Evolutionary conservation across 2,113 vertebrate genomes (phyloP), one percentile per base, ranked within the genome.

Genomic region (Oreochromis niloticus): DNA sequence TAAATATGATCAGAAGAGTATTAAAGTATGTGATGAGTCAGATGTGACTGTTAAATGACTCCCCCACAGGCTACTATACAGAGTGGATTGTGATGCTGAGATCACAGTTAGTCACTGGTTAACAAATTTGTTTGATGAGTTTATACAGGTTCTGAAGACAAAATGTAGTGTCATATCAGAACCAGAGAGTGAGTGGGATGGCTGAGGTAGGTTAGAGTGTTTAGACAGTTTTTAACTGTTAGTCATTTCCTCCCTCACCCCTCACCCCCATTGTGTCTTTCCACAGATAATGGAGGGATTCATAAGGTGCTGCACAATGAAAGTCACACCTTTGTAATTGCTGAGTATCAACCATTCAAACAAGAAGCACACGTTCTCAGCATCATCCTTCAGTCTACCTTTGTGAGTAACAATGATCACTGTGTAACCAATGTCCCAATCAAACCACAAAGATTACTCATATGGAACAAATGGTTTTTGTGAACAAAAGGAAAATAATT

Each of bases 261-360:
- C 10, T 39, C 22, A 17, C 66, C 12, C 4, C 12, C 12, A 7
- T 7, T 85, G 2, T 88, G 9, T 81, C 5, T 78, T 39, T 7
- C 0, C 9, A 66, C 54, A 97, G 96, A 86, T 24, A 89, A 85
- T 22, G 96, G 96, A 56, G 9, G 24, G 0, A 57, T 97, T 61
- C 96, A 97, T 81, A 96, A 97, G 46, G 85, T 93, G 9, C 11
- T 93, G 24, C 92, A 91, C 9, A 43, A 17, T 6, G 1, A 81
- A 3, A 81, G 1, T 3, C n/a, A 78, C 1, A 8, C 36, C 2
- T 95, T 96, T 8, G 6, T 96, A 80, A 93, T 95, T 3, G 91
- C 95, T 1, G 96, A 95, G 83, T 95, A 95, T 16, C 63, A 3
- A 9, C 91, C 89, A 1, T 95, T 96, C 16, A 3, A 2, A 8